Base-by-base conservation (phyloP, 2,888 invertebrate genomes). In the Alcis repandata region DNA sequence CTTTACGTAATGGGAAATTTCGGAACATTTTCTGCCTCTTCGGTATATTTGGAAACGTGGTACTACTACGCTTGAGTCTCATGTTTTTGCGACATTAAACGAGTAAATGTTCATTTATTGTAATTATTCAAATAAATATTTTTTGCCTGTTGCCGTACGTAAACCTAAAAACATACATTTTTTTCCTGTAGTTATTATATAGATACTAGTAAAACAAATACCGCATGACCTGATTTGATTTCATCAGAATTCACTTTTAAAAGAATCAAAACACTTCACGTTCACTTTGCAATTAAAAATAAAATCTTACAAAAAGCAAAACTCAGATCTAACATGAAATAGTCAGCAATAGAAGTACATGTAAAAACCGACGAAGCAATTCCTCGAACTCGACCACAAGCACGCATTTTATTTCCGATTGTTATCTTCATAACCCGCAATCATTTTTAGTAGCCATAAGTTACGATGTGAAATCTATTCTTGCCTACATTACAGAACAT, bases 381-480 rank as follows among this genome's bases (percentile, higher is more conserved):
- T 48, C 49, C 33, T 54, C 19, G 7, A 43, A 36, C 59, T 49
- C 43, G 51, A 65, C 62, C 53, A 67, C 53, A 62, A 70, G 59
- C 66, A 45, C 60, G 60, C 51, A 63, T 68, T 69, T 69, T 65
- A 57, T 64, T 54, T 57, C 56, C 61, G 71, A 69, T 69, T 45
- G 40, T 56, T 64, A 71, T 71, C 71, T 68, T 62, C 65, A 69
- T 68, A 57, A 60, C 62, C 63, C 66, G 59, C 64, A 69, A 69
- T 71, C 66, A 69, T 67, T 67, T 71, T 69, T 68, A 69, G 70
- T 69, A 58, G 67, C 64, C 67, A 69, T 70, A 72, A 70, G 70
- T 67, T 69, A 70, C 70, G 70, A 67, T 62, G 70, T 64, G 67
- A 66, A 70, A 70, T 70, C 72, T 72, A 64, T 69, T 72, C 70